Percentiles rank a stretch among this genome's conserved stretches.
These are phyloP conservation scores for Euura saliciscinereae DNA, from an alignment of 1,140 invertebrate genomes.

Conservation along the genomic window DNA sequence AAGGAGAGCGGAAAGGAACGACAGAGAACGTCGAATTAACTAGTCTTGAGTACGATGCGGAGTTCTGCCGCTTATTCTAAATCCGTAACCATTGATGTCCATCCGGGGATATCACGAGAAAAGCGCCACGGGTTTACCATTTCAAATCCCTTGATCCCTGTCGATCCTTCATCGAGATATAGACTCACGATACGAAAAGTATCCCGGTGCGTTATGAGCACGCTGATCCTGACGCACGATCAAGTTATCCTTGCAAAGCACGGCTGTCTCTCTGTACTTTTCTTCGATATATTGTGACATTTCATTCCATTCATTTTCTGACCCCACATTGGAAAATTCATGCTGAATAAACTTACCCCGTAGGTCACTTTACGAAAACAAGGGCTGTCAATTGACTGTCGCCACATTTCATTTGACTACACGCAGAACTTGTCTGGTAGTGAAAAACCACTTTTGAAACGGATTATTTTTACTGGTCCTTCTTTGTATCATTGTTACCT, in stretches of 20 bases:
- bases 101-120: neutral
- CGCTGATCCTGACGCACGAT: conserved; percentile 21
- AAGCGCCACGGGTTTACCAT: neutral
- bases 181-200: conserved; percentile 15
- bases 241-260: conserved; percentile 8
- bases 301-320: neutral
- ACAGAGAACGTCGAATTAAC: no score
- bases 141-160: conserved; percentile 10
- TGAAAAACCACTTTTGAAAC: no score
- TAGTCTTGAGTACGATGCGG: no score
- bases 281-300: neutral
- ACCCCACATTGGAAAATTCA: neutral
- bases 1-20: no score
- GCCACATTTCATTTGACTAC: neutral
- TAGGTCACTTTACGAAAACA: neutral
- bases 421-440: neutral
- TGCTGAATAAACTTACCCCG: neutral
- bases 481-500: no score
- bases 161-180: conserved; percentile 11
- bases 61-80: no score
- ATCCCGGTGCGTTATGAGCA: conserved; percentile 19
- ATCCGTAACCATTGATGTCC: no score
- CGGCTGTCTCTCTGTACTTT: neutral
- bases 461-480: no score
- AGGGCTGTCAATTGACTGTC: neutral